Evolutionary conservation across 2,797 vertebrate species (phyloP), one percentile per base, ranked within the genome.

Genomic region (Steatocranus sp.): DNA sequence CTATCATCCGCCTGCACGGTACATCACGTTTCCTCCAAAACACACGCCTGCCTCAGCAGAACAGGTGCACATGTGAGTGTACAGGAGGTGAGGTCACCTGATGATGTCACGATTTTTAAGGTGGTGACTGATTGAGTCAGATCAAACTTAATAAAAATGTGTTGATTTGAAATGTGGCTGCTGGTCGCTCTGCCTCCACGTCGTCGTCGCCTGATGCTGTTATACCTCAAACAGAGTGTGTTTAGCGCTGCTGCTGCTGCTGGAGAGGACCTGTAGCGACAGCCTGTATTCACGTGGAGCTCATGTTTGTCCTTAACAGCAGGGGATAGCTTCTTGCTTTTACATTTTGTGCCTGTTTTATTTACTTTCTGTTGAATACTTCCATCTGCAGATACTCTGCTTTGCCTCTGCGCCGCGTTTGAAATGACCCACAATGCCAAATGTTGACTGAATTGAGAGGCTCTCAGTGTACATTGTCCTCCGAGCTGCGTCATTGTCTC

Each of bases 301-400:
- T 78, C 32, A n/a, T 68, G 73, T 75, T 58, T 61, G 50, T 82
- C 11, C 23, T 73, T 7, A 43, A 78, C 46, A 50, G 23, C 15
- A 7, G 27, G 77, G 17, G 30, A 32, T 56, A 23, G 32, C 50
- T 63, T 81, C 15, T 74, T 76, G 56, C 76, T 88, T 90, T 83
- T 79, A 61, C 46, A 81, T 82, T 17, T 85, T 88, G 84, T 91
- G 83, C 87, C 90, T 90, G 77, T 90, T 89, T 50, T 70, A 25
- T 83, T 89, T 75, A 36, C 77, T 4, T 80, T 81, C 36, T 1
- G 5, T 49, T 10, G 7, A 78, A 23, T 7, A 15, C 63, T 32
- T 78, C 17, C 15, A 32, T 38, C 61, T 82, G 75, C 54, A 81
- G 49, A 85, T 41, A 7, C 43, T 54, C 34, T 81, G 51, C 23